Evolutionary conservation across 2,888 invertebrate species (phyloP), one percentile per base, ranked within the genome.

Genomic region (Rosalia funebris): DNA sequence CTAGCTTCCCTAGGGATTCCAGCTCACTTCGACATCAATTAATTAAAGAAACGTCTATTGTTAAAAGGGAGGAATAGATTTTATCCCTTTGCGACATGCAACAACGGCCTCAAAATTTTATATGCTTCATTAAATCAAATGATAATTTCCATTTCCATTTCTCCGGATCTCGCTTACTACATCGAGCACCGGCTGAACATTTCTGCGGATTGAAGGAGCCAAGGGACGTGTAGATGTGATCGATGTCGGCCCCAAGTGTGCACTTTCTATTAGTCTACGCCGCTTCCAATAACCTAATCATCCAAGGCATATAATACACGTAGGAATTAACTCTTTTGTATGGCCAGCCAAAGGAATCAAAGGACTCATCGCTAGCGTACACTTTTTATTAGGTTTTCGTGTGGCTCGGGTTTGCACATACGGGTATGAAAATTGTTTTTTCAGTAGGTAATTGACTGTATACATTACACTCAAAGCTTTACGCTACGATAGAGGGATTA

Each of bases 231-330:
- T 64, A 66, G 63, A 67, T 69, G 68, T 71, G 73, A 74, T 71
- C 74, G 70, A 73, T 73, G 69, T 60, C 59, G 47, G 61, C 64
- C 71, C 72, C 71, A 71, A 74, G 74, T 72, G 72, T 72, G 70
- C 72, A 70, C 71, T 74, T 73, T 71, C 72, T 74, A 73, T 74
- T 74, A 74, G 72, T 59, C 65, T 67, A 50, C 61, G 58, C 70
- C 72, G 71, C 67, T 72, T 71, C 71, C 72, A 71, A 74, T 75
- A 75, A 74, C 72, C 71, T 72, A 72, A 74, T 75, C 75, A 73
- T 65, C 68, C 42, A 50, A 56, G 57, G 58, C 58, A 48, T 20
- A 58, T 57, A 62, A 60, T 55, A 50, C 46, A 55, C 58, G 50
- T 12, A 62, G 54, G 55, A 54, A 42, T 54, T 57, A 48, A 58